phyloP scores from a whole-genome alignment of 2,888 invertebrate species.

The Harmothoe impar region DNA sequence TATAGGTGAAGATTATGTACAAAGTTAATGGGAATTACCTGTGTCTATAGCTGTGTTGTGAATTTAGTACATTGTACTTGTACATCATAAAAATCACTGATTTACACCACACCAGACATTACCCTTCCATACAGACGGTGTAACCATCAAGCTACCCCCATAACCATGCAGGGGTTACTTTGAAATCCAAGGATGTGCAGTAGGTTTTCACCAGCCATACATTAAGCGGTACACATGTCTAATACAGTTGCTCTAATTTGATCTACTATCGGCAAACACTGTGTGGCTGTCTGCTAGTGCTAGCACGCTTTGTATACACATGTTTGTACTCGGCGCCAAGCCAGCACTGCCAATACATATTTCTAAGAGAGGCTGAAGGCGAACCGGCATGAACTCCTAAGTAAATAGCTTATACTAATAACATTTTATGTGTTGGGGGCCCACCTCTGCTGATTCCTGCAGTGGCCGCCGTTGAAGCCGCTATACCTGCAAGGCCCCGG shows the following conservation, averaged over 20 bases:
- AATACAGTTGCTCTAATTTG: background rate
- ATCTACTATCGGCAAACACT: background rate
- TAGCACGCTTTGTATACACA: background rate
- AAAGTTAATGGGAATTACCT: no score
- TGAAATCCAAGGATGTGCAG: no score
- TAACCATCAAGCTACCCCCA: no score
- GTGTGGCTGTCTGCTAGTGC: background rate
- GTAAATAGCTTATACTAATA: slow-evolving; percentile 45
- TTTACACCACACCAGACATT: no score
- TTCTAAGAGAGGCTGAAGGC: background rate
- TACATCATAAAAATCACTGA: no score
- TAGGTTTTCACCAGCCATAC: no score
- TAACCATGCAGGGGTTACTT: no score
- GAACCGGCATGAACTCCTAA: slow-evolving; percentile 30
- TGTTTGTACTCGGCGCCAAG: background rate
- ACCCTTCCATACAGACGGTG: no score
- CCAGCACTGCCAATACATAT: slow-evolving; percentile 26
- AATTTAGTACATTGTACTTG: no score
- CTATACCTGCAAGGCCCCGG: background rate
- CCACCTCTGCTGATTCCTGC: no score
- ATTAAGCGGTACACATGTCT: background rate
- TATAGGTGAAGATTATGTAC: no score
- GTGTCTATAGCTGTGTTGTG: no score
- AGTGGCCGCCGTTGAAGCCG: background rate
- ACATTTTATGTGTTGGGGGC: slow-evolving; percentile 18